A percentile compares a stretch with the other conserved stretches of the same genome.
phyloP scores from a whole-genome alignment of 2,888 invertebrate species.

The Drosophila melanosoma region DNA sequence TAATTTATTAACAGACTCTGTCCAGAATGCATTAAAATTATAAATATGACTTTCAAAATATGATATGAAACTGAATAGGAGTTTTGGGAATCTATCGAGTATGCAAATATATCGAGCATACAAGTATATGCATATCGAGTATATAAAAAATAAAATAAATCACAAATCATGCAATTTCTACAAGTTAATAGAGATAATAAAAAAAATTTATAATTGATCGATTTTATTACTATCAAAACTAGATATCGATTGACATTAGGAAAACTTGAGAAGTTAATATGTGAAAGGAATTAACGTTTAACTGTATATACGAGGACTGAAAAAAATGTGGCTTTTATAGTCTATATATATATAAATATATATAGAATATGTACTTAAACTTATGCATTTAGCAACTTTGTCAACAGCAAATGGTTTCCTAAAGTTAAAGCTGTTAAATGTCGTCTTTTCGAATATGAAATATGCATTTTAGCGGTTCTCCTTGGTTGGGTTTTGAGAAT shows the following conservation, averaged over 20 bases:
- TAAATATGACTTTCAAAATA: too few relatives aligned
- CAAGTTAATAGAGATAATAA: background rate
- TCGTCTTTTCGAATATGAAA: background rate
- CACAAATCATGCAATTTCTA: background rate
- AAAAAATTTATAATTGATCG: background rate
- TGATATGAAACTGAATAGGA: background rate
- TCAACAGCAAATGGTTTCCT: background rate
- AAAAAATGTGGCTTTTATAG: background rate
- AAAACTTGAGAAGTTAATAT: background rate
- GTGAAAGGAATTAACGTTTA: background rate
- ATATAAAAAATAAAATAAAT: background rate
- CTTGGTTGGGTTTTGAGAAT: background rate
- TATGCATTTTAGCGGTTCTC: background rate
- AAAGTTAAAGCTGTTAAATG: background rate
- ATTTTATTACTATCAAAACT: background rate
- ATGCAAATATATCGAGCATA: too few relatives aligned
- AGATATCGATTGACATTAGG: background rate
- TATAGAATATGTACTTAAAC: background rate
- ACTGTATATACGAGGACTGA: background rate
- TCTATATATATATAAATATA: background rate
- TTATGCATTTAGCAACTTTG: background rate
- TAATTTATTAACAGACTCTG: too few relatives aligned
- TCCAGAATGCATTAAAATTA: too few relatives aligned
- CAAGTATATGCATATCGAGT: too few relatives aligned
- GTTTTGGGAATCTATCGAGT: background rate